Evolutionary conservation across 2,113 vertebrate species (phyloP), one percentile per base, ranked within the genome.

Genomic region (Gobius niger): DNA sequence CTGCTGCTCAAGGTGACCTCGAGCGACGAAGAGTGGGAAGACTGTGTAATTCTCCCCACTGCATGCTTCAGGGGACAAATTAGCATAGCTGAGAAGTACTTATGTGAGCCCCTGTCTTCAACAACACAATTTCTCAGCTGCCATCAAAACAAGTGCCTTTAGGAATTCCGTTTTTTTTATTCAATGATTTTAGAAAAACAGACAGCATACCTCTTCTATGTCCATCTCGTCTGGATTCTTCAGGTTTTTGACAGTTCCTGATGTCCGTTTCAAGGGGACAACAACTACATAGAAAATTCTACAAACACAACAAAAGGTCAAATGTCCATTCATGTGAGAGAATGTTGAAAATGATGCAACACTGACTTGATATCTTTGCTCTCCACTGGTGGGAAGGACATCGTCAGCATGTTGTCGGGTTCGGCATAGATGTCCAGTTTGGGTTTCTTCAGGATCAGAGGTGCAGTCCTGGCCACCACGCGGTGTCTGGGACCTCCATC

Each of bases 151-250:
- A 51, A 68, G 44, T 14, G 9, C 19, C 13, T 61, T 50, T 59
- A 19, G 47, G 68, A 68, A 65, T 9, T 47, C 15, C 9, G 2
- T 46, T 62, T 61, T 54, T 16, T 11, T 40, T 15, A 18, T 52
- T 52, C 51, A 52, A 10, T 14, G 6, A 41, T 40, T 59, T 2
- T 41, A 59, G 24, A 34, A 57, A 57, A 7, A 6, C 6, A 40
- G 16, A 54, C 10, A 11, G 7, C 70, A 57, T 82, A 98, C 96
- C 95, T 98, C 96, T 72, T 99, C 96, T 79, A 99, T 93, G 73
- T 98, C 96, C 93, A 96, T 96, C 76, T 99, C 96, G 83, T 98
- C 96, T 0, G 97, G 96, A 82, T 91, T 96, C 65, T 93, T 94
- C 77, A 94, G 87, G 0, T 94, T 92, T 69, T 92, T 93, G 51